phyloP scores from a whole-genome alignment of 2,797 vertebrate species.

The Caiman crocodilus region DNA sequence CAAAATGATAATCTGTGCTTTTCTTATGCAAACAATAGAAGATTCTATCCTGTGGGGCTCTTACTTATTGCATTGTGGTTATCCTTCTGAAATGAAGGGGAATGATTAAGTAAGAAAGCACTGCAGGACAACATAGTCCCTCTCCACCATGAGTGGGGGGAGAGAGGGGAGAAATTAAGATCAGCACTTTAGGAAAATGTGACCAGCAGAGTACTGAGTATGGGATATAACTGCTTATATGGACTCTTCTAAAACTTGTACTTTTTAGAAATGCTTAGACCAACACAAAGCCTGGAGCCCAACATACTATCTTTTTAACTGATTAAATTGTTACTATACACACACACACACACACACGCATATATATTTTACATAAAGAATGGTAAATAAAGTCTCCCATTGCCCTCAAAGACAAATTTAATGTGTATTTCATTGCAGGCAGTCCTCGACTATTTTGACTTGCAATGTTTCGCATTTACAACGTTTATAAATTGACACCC shows the following conservation, averaged over 20 bases:
- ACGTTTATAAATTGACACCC: no score
- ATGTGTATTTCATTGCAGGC: neutral
- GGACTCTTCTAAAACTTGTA: neutral
- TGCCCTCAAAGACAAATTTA: slow-evolving; percentile 51
- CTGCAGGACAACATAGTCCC: neutral
- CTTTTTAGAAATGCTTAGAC: neutral
- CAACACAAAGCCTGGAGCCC: neutral
- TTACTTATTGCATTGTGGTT: neutral
- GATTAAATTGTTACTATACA: neutral
- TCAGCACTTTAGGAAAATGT: neutral
- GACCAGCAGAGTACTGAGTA: neutral
- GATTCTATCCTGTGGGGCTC: neutral
- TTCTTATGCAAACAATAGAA: neutral
- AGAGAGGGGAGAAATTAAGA: neutral
- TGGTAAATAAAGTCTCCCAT: neutral
- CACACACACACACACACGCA: no score
- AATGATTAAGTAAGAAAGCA: neutral
- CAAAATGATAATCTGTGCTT: slow-evolving; percentile 22
- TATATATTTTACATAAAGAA: slow-evolving; percentile 1
- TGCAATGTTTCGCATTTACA: no score
- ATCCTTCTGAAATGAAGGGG: neutral
- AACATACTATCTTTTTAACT: neutral
- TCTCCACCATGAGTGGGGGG: no score
- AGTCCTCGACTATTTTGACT: no score
- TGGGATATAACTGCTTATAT: neutral